Evolutionary conservation across 2,113 vertebrate species (phyloP).

Genomic region (Oncorhynchus nerka): DNA sequence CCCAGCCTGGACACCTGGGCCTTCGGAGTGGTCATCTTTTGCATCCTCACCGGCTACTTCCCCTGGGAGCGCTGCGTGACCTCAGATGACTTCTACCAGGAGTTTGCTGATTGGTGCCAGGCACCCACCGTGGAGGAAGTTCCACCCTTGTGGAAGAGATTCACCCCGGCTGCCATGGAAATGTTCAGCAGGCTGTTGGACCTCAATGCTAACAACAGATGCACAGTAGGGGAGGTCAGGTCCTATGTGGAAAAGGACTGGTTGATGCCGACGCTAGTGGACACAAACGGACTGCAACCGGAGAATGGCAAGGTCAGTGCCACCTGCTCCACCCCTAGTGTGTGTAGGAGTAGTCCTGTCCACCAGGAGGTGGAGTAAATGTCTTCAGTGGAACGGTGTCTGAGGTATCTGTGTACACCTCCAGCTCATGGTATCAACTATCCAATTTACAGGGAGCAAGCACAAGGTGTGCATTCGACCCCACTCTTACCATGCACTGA

Average conservation of each 20-base stretch:
- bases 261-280: constrained; percentile 48
- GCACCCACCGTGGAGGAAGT: constrained; percentile 50
- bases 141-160: constrained; percentile 82
- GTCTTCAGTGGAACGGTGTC: neutral
- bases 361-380: neutral
- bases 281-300: neutral
- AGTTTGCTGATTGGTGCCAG: constrained; percentile 82
- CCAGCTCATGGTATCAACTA: too few relatives aligned
- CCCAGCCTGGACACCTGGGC: constrained; percentile 89
- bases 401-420: too few relatives aligned
- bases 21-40: constrained; percentile 89
- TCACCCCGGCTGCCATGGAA: constrained; percentile 76
- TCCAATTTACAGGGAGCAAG: too few relatives aligned
- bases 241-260: constrained; percentile 74
- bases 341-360: constrained; percentile 25
- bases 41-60: constrained; percentile 91
- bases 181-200: constrained; percentile 84
- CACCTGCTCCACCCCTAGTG: constrained; percentile 15
- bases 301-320: constrained; percentile 20
- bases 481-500: too few relatives aligned
- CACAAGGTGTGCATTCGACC: too few relatives aligned
- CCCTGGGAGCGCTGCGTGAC: constrained; percentile 87
- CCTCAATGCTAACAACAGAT: constrained; percentile 71
- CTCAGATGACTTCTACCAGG: constrained; percentile 85
- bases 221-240: constrained; percentile 67